Base-by-base conservation (phyloP, 2,797 vertebrate genomes). In the Coreius guichenoti region DNA sequence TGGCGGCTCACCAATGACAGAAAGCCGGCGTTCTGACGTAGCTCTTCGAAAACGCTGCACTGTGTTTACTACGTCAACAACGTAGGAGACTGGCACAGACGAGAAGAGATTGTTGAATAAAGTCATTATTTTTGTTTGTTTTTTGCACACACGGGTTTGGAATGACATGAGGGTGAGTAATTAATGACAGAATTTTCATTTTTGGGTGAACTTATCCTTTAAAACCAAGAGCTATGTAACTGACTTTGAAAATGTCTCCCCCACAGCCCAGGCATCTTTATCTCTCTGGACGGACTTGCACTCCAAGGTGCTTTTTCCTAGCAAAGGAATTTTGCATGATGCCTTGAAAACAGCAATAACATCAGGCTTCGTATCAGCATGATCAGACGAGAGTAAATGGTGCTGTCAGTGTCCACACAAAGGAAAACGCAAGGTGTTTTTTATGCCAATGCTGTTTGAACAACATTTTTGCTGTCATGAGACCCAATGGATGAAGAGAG, bases 301-400 rank as follows among this genome's bases (percentile, higher is more conserved):
- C 69, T 88, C 80, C 80, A 85, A 80, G 80, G 80, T 87, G 86
- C 74, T 61, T 89, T 88, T 91, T 91, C 67, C 85, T 77, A 61
- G 70, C 16, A 29, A 85, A 87, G 36, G 77, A 88, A 83, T 88
- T 90, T 88, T 87, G 86, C 90, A 89, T 89, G 88, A 89, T 89
- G 87, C 84, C 85, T 87, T 83, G 81, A 89, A 91, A 89, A 89
- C 79, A 82, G 86, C 80, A 89, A 83, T 87, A 88, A 89, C 90
- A 87, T 87, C 85, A 58, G 68, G 70, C 51, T 45, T 61, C 67
- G 78, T 90, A 90, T 90, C 88, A 74, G 86, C 82, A 56, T 39
- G 61, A 89, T 91, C 91, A 89, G 86, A 82, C 36, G 85, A 86
- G 86, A 90, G 90, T 90, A 87, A 89, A 91, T 90, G 89, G 90